A percentile compares a stretch with the other conserved stretches of the same genome.
These are phyloP conservation scores for Drosophila nikananu DNA, from an alignment of 1,140 invertebrate genomes.

Conservation along the genomic window DNA sequence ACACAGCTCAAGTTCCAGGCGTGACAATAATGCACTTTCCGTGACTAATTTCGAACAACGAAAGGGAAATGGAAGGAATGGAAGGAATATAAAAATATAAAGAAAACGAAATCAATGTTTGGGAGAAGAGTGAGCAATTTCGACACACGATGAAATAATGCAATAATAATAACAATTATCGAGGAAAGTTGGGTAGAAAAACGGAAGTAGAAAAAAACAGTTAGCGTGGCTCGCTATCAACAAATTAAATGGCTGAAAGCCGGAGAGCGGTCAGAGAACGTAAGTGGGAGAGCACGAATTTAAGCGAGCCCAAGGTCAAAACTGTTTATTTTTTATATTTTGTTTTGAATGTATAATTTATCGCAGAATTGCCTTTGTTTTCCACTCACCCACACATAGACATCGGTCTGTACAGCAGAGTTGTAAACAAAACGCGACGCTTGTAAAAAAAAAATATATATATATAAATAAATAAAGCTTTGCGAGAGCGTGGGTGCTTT, in stretches of 20 bases:
- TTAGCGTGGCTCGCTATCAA: conserved; percentile 55
- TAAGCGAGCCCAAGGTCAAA: conserved; percentile 78
- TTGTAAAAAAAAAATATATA: conserved; percentile 69
- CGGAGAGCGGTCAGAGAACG: conserved; percentile 3
- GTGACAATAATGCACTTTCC: conserved; percentile 49
- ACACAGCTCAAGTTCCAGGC: conserved; percentile 41
- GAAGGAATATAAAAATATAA: conserved; percentile 18
- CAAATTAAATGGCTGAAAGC: conserved; percentile 41
- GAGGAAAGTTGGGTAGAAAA: conserved; percentile 45
- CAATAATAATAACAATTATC: conserved; percentile 59
- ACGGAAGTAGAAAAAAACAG: conserved; percentile 20
- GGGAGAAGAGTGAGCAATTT: conserved; percentile 43
- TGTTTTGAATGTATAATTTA: conserved; percentile 85
- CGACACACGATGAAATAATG: conserved; percentile 74
- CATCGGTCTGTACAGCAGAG: conserved; percentile 24
- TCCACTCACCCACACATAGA: conserved; percentile 51
- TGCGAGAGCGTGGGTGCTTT: conserved; percentile 48
- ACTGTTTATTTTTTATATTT: conserved; percentile 85
- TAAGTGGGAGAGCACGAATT: conserved; percentile 55
- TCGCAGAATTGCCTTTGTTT: conserved; percentile 79
- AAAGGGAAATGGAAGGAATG: conserved; percentile 32
- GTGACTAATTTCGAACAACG: conserved; percentile 27
- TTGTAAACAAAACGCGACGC: conserved; percentile 73
- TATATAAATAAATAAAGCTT: conserved; percentile 67
- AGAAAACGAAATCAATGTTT: conserved; percentile 13